These are phyloP conservation scores for Leucoraja erinaceus DNA, from an alignment of 2,113 vertebrate species.

Conservation along the genomic window DNA sequence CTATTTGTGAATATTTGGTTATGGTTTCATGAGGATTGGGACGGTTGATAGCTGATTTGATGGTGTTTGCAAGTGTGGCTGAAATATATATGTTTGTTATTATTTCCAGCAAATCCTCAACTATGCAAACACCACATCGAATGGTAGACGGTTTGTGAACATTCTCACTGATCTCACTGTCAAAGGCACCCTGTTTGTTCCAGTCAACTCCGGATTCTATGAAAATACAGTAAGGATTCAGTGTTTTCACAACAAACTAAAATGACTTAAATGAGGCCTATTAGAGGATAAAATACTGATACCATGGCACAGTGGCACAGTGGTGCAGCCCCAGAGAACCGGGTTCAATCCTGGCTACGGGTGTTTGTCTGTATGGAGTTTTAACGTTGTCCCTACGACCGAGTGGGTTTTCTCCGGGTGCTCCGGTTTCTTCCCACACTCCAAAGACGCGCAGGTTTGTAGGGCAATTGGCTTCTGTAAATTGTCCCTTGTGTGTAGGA, in stretches of 20 bases:
- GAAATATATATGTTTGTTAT: slow-evolving; percentile 40
- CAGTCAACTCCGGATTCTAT: slow-evolving; percentile 64
- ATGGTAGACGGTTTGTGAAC: slow-evolving; percentile 63
- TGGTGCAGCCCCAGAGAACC: no score
- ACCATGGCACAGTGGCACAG: no score
- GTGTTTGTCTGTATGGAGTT: no score
- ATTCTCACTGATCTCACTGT: slow-evolving; percentile 63
- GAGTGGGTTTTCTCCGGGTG: no score
- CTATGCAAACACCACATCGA: slow-evolving; percentile 64
- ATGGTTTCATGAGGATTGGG: background rate
- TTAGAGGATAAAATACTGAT: no score
- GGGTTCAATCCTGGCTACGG: no score
- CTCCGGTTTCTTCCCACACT: no score
- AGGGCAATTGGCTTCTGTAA: no score
- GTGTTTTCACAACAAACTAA: background rate
- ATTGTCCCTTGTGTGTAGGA: no score
- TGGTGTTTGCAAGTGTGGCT: background rate
- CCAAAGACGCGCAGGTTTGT: no score
- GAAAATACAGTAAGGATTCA: slow-evolving; percentile 66
- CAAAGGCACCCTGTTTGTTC: slow-evolving; percentile 76
- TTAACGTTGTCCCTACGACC: no score
- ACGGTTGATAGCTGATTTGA: background rate
- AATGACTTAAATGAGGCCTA: background rate
- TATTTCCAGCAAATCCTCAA: slow-evolving; percentile 69
- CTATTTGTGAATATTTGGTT: background rate